Evolutionary conservation across 2,797 vertebrate species (phyloP).

Genomic region (Ctenopoma kingsleyae): DNA sequence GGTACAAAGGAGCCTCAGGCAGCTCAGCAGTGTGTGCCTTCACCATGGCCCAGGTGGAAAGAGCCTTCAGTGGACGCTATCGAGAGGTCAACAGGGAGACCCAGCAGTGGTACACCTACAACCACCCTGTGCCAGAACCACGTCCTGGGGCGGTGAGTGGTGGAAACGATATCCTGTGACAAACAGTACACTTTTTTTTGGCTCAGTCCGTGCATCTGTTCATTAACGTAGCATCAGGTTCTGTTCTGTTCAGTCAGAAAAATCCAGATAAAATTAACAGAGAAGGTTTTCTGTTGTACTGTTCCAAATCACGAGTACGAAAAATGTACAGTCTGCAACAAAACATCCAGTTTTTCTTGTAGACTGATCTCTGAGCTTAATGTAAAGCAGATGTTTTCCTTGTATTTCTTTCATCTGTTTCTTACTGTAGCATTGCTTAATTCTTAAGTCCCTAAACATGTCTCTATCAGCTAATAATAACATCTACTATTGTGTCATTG

Average conservation of each 20-base stretch:
- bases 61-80: constrained; percentile 89
- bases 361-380: constrained; percentile 2
- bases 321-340: not conserved
- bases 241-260: not conserved
- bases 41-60: constrained; percentile 90
- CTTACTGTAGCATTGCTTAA: not conserved
- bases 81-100: constrained; percentile 94
- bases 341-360: constrained; percentile 1
- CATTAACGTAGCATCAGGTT: not conserved
- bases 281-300: not conserved
- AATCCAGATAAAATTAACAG: not conserved
- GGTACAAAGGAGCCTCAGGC: constrained; percentile 87
- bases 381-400: constrained; percentile 23
- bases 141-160: constrained; percentile 89
- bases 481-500: not conserved
- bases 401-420: constrained; percentile 1
- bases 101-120: constrained; percentile 95
- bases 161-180: constrained; percentile 3
- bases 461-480: too few relatives aligned
- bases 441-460: not conserved
- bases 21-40: constrained; percentile 93
- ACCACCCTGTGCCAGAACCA: constrained; percentile 87
- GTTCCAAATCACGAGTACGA: not conserved
- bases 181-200: not conserved
- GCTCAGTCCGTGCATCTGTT: not conserved